Conservation (phyloP, 2,113 vertebrate species). For the Ginglymostoma cirratum region DNA sequence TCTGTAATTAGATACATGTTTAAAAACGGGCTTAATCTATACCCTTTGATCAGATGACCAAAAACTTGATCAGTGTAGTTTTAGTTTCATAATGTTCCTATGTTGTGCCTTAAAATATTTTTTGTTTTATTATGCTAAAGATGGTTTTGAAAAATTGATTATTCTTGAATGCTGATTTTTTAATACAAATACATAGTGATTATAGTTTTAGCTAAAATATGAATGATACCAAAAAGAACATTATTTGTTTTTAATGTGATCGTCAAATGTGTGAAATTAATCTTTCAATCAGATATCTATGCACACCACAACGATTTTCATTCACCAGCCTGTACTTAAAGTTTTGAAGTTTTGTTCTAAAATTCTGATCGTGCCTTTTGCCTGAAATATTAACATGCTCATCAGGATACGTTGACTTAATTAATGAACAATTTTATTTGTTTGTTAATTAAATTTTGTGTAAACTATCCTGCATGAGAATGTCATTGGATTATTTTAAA, state of each 20-base stretch:
- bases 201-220: background rate
- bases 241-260: constrained; percentile 21
- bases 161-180: background rate
- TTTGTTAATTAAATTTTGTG: background rate
- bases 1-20: too few species aligned
- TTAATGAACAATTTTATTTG: background rate
- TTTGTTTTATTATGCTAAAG: too few species aligned
- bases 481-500: background rate
- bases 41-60: too few species aligned
- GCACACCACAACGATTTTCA: background rate
- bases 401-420: background rate
- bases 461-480: background rate
- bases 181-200: background rate
- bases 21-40: too few species aligned
- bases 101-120: too few species aligned
- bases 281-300: constrained; percentile 25
- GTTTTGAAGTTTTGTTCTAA: background rate
- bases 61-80: too few species aligned
- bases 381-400: background rate
- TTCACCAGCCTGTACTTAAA: background rate
- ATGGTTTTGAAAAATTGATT: too few species aligned
- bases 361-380: background rate
- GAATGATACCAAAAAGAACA: background rate
- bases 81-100: too few species aligned
- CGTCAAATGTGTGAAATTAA: background rate